A percentile compares a stretch with the other conserved stretches of the same genome.
Conservation (phyloP, 2,888 invertebrate genomes). For the Hydroisotoma schaefferi region DNA sequence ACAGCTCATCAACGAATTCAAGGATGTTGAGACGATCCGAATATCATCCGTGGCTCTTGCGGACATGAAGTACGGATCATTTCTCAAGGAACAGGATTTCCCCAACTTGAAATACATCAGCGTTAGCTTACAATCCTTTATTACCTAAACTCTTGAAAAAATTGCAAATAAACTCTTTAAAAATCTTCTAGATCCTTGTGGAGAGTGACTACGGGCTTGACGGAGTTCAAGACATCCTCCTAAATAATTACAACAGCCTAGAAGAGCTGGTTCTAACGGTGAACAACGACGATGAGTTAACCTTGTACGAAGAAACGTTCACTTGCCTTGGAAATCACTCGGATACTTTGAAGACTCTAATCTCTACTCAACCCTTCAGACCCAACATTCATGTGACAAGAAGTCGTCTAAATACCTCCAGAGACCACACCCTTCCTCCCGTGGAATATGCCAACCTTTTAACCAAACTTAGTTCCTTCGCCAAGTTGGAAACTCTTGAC, state of each 20-base stretch:
- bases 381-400: too few species aligned
- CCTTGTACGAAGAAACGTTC: neutral
- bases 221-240: neutral
- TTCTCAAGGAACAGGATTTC: neutral
- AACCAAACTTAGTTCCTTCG: constrained; percentile 1
- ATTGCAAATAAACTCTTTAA: neutral
- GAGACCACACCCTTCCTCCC: neutral
- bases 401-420: neutral
- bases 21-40: neutral
- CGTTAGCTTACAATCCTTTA: neutral
- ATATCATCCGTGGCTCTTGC: neutral
- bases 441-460: neutral
- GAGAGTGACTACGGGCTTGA: neutral
- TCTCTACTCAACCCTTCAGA: neutral
- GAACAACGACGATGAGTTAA: constrained; percentile 6
- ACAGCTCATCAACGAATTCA: neutral
- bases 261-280: neutral
- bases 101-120: neutral
- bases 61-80: neutral
- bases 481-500: constrained; percentile 3
- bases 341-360: neutral
- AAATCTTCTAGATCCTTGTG: neutral
- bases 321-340: neutral
- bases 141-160: neutral
- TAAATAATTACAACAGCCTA: neutral